phyloP scores from a whole-genome alignment of 2,113 vertebrate species.

The Accipiter virgatus region DNA sequence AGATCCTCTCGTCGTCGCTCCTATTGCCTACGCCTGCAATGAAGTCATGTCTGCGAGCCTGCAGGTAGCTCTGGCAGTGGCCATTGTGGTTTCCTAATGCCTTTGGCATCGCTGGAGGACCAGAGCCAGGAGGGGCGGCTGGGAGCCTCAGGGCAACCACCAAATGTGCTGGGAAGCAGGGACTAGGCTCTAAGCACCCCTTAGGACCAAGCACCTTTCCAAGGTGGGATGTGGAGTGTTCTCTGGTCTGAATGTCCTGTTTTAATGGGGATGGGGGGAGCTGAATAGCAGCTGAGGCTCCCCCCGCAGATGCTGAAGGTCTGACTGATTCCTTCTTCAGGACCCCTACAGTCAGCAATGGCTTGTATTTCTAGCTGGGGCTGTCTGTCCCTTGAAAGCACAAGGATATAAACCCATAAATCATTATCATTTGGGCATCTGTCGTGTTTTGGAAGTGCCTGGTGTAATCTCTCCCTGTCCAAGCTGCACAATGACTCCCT shows the following conservation, averaged over 20 bases:
- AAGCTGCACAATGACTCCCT: background rate
- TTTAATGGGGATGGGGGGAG: background rate
- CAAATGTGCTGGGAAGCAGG: background rate
- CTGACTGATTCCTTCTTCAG: background rate
- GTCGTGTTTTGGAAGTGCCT: background rate
- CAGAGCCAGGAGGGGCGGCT: background rate
- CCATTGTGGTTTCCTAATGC: background rate
- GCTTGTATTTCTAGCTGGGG: background rate
- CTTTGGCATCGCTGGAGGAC: background rate
- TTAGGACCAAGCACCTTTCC: background rate
- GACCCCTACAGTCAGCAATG: background rate
- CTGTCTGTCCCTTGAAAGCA: background rate
- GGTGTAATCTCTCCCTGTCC: background rate
- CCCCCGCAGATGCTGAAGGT: background rate
- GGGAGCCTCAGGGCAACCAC: background rate
- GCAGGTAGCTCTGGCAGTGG: background rate
- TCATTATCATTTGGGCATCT: background rate
- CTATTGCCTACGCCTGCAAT: background rate
- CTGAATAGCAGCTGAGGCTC: background rate
- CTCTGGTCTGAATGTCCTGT: background rate
- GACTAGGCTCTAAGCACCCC: background rate
- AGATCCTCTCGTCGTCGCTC: background rate
- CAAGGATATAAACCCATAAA: background rate
- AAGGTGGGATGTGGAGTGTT: background rate
- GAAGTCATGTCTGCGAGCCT: background rate